Conservation (phyloP, 2,888 invertebrate genomes). For the Tachina lurida region DNA sequence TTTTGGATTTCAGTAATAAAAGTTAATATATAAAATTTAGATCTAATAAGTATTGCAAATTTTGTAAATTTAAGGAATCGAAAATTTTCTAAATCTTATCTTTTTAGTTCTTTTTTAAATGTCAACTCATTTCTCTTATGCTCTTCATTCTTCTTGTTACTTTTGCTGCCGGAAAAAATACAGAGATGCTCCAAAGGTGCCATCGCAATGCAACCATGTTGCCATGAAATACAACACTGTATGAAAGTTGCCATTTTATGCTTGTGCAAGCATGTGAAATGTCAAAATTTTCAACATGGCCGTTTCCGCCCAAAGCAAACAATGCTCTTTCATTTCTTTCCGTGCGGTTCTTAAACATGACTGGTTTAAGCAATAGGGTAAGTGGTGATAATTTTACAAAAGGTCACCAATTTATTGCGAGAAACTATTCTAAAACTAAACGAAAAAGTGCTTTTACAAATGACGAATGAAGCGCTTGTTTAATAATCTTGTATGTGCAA, state of each 20-base stretch:
- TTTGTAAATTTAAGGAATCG: slow-evolving; percentile 20
- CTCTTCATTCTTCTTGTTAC: background rate
- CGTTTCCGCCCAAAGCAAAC: slow-evolving; percentile 75
- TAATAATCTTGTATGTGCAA: slow-evolving; percentile 56
- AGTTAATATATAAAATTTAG: background rate
- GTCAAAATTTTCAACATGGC: slow-evolving; percentile 67
- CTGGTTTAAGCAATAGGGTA: slow-evolving; percentile 93
- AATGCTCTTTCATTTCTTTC: slow-evolving; percentile 84
- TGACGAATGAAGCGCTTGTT: slow-evolving; percentile 12
- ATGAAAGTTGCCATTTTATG: slow-evolving; percentile 17
- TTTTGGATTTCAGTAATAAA: slow-evolving; percentile 5
- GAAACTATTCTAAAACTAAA: slow-evolving; percentile 67
- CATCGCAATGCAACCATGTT: slow-evolving; percentile 22
- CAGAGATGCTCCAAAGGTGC: slow-evolving; percentile 11
- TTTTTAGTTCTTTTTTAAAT: slow-evolving; percentile 24
- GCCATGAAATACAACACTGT: slow-evolving; percentile 9
- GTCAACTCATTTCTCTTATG: slow-evolving; percentile 39
- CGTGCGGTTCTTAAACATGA: slow-evolving; percentile 89
- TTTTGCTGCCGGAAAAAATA: slow-evolving; percentile 33
- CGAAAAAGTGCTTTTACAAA: slow-evolving; percentile 31
- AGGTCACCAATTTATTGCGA: slow-evolving; percentile 66
- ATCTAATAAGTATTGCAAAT: slow-evolving; percentile 14
- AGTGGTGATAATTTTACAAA: slow-evolving; percentile 76
- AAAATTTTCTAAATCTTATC: background rate
- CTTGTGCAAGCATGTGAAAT: slow-evolving; percentile 57